Conservation (phyloP, 2,113 vertebrate species). For the Lepus timidus region DNA sequence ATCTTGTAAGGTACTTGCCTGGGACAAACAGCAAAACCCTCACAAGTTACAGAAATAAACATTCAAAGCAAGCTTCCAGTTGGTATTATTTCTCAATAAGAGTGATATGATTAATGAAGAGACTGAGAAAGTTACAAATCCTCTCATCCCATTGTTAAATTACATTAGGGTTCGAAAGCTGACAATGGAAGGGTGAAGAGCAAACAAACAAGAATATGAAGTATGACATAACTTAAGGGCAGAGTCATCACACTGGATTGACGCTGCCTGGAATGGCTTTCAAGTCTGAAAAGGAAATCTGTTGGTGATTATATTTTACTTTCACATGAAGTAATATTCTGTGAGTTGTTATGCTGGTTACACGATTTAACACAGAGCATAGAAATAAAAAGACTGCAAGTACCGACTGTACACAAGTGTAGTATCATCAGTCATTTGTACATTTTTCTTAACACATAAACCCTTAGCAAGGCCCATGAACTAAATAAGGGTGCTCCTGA, state of each 20-base stretch:
- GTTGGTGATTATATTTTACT: not conserved
- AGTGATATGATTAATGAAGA: not conserved
- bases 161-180: not conserved
- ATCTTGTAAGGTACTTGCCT: not conserved
- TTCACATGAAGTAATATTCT: not conserved
- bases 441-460: not conserved
- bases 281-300: not conserved
- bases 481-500: not conserved
- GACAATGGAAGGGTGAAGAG: not conserved
- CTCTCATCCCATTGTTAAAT: not conserved
- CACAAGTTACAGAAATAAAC: not conserved
- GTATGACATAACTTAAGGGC: not conserved
- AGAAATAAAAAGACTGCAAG: not conserved
- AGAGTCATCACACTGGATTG: not conserved
- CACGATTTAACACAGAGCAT: not conserved
- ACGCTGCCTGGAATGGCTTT: not conserved
- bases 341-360: not conserved
- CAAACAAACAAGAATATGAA: not conserved
- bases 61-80: not conserved
- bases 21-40: conserved; percentile 14
- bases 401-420: not conserved
- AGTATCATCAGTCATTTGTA: not conserved
- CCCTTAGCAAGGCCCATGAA: not conserved
- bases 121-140: not conserved
- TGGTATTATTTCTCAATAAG: not conserved